Evolutionary conservation across 1,140 invertebrate genomes (phyloP).

Genomic region (Brachionus manjavacas): DNA sequence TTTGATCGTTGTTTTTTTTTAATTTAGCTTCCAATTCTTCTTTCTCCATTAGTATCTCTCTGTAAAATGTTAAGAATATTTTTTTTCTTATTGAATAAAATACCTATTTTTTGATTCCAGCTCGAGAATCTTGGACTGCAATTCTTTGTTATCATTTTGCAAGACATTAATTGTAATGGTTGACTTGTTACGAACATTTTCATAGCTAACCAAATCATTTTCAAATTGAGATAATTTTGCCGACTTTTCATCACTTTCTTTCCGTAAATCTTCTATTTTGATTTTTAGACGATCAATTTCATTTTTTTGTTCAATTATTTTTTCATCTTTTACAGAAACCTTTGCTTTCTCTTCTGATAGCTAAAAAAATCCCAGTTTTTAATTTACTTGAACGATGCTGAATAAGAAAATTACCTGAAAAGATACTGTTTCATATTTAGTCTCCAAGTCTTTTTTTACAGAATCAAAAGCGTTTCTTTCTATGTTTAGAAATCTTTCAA

Average conservation of each 20-base stretch:
- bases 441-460: neutral
- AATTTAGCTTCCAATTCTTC: slow-evolving; percentile 45
- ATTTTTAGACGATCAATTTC: slow-evolving; percentile 49
- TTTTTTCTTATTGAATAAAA: neutral
- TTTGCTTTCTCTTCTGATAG: slow-evolving; percentile 48
- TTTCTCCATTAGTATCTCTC: neutral
- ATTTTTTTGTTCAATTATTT: slow-evolving; percentile 49
- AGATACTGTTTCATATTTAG: neutral
- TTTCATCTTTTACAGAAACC: slow-evolving; percentile 50
- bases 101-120: slow-evolving; percentile 52
- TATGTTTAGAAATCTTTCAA: slow-evolving; percentile 14
- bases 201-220: slow-evolving; percentile 47
- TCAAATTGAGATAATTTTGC: slow-evolving; percentile 50
- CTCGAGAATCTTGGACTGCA: slow-evolving; percentile 51
- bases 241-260: slow-evolving; percentile 47
- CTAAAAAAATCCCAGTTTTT: slow-evolving; percentile 42
- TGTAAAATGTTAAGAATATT: neutral
- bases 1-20: slow-evolving; percentile 45
- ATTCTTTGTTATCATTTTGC: slow-evolving; percentile 50
- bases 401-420: neutral
- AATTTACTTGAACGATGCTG: too few species aligned
- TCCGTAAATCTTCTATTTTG: slow-evolving; percentile 47
- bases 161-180: slow-evolving; percentile 50
- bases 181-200: slow-evolving; percentile 50
- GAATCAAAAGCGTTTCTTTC: slow-evolving; percentile 16